phyloP scores from a whole-genome alignment of 2,113 vertebrate species.

The Lasiurus cinereus region DNA sequence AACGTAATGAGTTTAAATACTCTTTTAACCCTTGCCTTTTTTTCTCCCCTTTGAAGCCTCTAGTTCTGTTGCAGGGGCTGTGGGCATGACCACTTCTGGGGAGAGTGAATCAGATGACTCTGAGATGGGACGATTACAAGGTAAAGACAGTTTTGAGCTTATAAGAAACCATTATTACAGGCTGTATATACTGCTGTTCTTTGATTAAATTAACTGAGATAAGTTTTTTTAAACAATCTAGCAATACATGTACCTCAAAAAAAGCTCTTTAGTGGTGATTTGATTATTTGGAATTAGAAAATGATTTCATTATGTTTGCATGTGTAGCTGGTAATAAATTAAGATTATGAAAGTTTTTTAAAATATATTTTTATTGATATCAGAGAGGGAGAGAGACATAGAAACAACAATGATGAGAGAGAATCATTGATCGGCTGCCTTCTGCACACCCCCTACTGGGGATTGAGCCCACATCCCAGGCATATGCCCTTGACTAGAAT shows the following conservation, averaged over 20 bases:
- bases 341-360: background rate
- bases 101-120: conserved; percentile 99
- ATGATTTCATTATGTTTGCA: background rate
- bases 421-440: too few relatives aligned
- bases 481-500: too few relatives aligned
- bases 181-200: background rate
- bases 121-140: conserved; percentile 99
- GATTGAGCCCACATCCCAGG: too few relatives aligned
- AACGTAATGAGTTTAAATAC: conserved; percentile 25
- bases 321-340: background rate
- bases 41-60: conserved; percentile 90
- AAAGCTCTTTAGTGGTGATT: conserved; percentile 3
- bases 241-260: background rate
- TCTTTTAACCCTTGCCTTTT: conserved; percentile 56
- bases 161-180: background rate
- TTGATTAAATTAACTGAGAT: conserved; percentile 35
- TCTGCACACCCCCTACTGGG: background rate
- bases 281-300: conserved; percentile 50
- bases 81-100: conserved; percentile 99
- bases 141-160: conserved; percentile 85
- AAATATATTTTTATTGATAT: too few relatives aligned
- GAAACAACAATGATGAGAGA: too few relatives aligned
- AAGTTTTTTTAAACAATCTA: conserved; percentile 26
- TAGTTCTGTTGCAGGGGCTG: conserved; percentile 98
- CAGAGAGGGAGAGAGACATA: too few relatives aligned